Evolutionary conservation across 2,797 vertebrate species (phyloP).

Genomic region (Lycodopsis pacificus): DNA sequence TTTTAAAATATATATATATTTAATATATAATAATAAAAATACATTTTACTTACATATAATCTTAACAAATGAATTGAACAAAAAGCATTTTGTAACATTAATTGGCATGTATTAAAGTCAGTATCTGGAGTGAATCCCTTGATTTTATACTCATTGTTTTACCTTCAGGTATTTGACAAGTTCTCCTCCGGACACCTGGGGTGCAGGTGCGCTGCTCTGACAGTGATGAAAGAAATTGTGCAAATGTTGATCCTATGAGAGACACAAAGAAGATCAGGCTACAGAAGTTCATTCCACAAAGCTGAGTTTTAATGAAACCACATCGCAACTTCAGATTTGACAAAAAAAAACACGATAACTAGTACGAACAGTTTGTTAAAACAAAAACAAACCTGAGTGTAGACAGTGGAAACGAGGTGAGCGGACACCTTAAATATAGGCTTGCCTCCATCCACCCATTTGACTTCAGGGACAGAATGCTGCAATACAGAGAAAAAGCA

Average conservation of each 20-base stretch:
- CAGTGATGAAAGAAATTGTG: constrained; percentile 99
- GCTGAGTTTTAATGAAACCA: neutral
- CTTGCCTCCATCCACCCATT: constrained; percentile 98
- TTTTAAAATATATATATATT: neutral
- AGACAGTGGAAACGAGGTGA: constrained; percentile 96
- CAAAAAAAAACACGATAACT: neutral
- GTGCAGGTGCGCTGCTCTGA: constrained; percentile 87
- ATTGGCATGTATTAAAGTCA: neutral
- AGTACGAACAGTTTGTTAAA: neutral
- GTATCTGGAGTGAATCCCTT: neutral
- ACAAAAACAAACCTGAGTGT: constrained; percentile 90
- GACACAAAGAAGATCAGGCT: constrained; percentile 11
- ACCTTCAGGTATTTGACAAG: constrained; percentile 99
- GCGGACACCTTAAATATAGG: constrained; percentile 92
- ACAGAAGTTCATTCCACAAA: neutral
- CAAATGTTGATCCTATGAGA: constrained; percentile 94
- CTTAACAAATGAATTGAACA: neutral
- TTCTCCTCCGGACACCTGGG: constrained; percentile 88
- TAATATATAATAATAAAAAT: neutral
- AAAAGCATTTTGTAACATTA: neutral
- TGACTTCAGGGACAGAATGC: constrained; percentile 94
- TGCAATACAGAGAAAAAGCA: constrained; percentile 65
- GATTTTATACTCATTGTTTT: constrained; percentile 30
- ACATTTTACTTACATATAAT: neutral
- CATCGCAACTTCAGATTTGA: neutral